Evolutionary conservation across 2,113 vertebrate species (phyloP).

Genomic region (Chinchilla lanigera): DNA sequence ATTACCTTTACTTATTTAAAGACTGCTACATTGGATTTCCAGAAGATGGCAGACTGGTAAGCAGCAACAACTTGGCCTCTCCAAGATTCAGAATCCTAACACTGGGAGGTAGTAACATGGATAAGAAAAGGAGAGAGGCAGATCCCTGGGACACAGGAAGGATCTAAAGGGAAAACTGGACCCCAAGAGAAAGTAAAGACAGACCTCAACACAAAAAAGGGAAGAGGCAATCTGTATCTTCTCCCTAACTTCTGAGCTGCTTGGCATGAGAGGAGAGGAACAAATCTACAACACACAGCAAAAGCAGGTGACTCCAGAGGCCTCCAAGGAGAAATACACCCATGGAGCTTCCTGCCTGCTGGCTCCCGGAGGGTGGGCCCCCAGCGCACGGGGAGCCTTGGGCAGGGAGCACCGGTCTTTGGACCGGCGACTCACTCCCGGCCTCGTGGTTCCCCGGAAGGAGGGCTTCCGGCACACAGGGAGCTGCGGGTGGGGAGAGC

Average conservation of each 20-base stretch:
- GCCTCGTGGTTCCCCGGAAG: too few species aligned
- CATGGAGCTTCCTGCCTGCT: too few species aligned
- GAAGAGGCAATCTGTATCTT: neutral
- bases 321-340: neutral
- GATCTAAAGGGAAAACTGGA: neutral
- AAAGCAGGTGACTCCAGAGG: neutral
- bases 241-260: neutral
- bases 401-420: too few species aligned
- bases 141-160: neutral
- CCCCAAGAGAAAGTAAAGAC: neutral
- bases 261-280: neutral
- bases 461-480: too few species aligned
- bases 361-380: too few species aligned
- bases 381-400: too few species aligned
- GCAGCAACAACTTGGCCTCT: neutral
- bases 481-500: too few species aligned
- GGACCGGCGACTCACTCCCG: too few species aligned
- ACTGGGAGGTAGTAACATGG: neutral
- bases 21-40: neutral
- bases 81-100: neutral
- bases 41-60: neutral
- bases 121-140: neutral
- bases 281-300: neutral
- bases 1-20: slow-evolving; percentile 21
- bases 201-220: neutral